phyloP scores from a whole-genome alignment of 2,888 invertebrate species.

The Chorisops tibialis region DNA sequence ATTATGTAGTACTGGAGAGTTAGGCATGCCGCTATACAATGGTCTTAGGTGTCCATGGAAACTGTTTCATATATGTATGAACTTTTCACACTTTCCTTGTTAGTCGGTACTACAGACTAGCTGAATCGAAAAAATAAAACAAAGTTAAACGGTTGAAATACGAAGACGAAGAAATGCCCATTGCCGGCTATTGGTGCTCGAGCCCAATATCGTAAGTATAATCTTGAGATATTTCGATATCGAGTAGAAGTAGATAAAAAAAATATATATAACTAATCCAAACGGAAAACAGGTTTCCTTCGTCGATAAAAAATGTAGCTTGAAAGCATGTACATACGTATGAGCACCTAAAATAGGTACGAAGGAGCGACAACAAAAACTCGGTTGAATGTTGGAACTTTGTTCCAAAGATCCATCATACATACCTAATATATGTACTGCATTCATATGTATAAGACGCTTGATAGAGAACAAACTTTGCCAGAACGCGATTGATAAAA shows the following conservation, averaged over 20 bases:
- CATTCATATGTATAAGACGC: too few species aligned
- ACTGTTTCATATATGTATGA: too few species aligned
- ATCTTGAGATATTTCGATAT: too few species aligned
- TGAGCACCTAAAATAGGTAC: conserved; percentile 14
- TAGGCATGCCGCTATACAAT: too few species aligned
- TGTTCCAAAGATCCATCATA: conserved; percentile 18
- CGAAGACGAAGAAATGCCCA: conserved; percentile 1
- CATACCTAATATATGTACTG: too few species aligned
- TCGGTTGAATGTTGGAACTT: conserved; percentile 12
- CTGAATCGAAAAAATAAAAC: neutral
- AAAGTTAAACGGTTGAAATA: neutral
- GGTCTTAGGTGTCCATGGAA: too few species aligned
- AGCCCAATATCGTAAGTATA: neutral
- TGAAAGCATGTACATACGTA: neutral
- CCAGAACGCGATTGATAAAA: too few species aligned
- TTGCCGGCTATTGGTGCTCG: neutral
- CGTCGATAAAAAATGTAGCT: conserved; percentile 20
- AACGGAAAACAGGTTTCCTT: conserved; percentile 22
- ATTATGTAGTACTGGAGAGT: too few species aligned
- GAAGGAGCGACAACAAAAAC: conserved; percentile 21
- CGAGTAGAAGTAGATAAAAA: too few species aligned
- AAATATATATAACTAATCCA: neutral
- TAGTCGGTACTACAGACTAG: too few species aligned
- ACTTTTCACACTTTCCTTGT: too few species aligned
- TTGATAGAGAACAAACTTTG: too few species aligned